Evolutionary conservation across 2,113 vertebrate genomes (phyloP).

Genomic region (Emydocephalus ijimae): DNA sequence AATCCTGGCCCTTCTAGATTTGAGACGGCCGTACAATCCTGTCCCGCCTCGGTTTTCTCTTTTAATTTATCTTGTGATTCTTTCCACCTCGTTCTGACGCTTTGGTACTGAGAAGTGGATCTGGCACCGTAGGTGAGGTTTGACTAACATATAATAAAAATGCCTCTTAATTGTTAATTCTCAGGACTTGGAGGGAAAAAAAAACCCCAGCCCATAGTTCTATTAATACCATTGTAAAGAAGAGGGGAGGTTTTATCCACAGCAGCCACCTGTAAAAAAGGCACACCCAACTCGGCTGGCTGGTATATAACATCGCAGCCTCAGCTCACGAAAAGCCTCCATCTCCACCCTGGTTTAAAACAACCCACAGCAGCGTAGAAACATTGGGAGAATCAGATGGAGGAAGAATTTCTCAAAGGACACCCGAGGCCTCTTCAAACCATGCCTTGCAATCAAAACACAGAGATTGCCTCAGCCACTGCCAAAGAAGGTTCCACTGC

Average conservation of each 20-base stretch:
- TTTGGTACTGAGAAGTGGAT: not conserved
- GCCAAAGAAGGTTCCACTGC: too few species aligned
- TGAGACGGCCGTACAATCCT: not conserved
- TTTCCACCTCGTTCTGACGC: not conserved
- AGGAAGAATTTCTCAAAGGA: not conserved
- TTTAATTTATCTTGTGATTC: not conserved
- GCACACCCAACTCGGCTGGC: not conserved
- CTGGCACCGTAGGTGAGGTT: too few species aligned
- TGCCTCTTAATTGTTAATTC: not conserved
- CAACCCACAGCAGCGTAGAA: not conserved
- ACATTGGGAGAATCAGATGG: not conserved
- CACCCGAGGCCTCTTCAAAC: fast-evolving
- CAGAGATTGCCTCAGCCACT: not conserved
- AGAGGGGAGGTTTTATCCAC: not conserved
- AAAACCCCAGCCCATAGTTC: not conserved
- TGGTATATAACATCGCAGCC: not conserved
- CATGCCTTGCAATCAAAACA: not conserved
- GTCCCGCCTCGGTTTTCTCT: not conserved
- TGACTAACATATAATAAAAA: not conserved
- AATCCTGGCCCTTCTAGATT: not conserved
- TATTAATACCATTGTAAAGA: not conserved
- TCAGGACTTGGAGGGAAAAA: too few species aligned
- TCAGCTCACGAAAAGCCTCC: not conserved
- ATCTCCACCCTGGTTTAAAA: too few species aligned
- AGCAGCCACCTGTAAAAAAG: not conserved